Base-by-base conservation (phyloP, 1,140 invertebrate genomes). In the Drosophila novamexicana region DNA sequence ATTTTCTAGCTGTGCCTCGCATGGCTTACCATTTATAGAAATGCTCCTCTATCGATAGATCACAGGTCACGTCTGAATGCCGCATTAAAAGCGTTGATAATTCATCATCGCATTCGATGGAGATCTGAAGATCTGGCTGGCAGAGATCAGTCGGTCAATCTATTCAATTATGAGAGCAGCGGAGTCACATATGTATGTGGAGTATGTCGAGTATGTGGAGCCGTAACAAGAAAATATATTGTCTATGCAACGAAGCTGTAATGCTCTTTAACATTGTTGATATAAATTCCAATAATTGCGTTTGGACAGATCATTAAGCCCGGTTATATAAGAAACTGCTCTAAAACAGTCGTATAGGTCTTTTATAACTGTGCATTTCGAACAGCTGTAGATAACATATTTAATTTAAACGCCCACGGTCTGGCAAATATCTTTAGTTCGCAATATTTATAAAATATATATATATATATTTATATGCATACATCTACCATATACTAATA, bases 151-250 rank as follows among this genome's bases (percentile, higher is more conserved):
- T 34, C 42, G 54, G 37, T 49, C 62, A n/a, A 53, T 56, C 56
- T 68, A 68, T 73, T 73, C 49, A 68, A 73, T 73, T 73, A 73
- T 50, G 49, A 59, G 64, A 36, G 40, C 37, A 68, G 64, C 56
- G 56, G 44, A 64, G 64, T 73, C 70, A 73, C 40, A 40, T 18
- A 53, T 47, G 49, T 22, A 49, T 10, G 47, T 50, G 59, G 37
- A 18, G 34, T 34, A 49, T 10, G 22, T 50, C 52, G 37, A 18
- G 34, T 34, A 53, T 29, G 14, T 29, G 10, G 16, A 34, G 29
- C 22, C 4, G 9, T 18, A 37, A 37, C 4, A 36, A 36, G 12
- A 8, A 34, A 52, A 34, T 7, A 16, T 36, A 52, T 9, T 29
- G 7, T 34, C 7, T 7, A 10, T 7, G 12, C 32, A 53, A 16